phyloP scores from a whole-genome alignment of 1,140 invertebrate species.

The Notospermus geniculatus region DNA sequence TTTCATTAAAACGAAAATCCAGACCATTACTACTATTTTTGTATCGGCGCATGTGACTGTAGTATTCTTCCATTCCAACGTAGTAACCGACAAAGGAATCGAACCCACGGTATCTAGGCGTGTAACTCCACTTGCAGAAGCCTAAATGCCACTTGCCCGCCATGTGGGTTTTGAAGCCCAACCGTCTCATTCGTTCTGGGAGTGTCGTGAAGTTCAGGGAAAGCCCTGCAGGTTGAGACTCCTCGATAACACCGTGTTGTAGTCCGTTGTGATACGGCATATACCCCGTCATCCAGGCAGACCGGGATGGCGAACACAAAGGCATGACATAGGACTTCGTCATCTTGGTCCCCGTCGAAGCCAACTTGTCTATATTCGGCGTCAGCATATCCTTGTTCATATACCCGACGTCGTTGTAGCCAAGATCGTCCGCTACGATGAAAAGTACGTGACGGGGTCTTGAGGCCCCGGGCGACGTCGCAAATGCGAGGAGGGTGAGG shows the following conservation, averaged over 20 bases:
- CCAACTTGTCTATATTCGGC: slow-evolving; percentile 10
- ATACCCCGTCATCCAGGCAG: slow-evolving; percentile 5
- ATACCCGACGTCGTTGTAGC: slow-evolving; percentile 7
- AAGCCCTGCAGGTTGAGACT: slow-evolving; percentile 37
- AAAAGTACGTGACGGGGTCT: slow-evolving; percentile 32
- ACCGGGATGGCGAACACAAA: slow-evolving; percentile 12
- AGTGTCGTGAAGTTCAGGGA: slow-evolving; percentile 44
- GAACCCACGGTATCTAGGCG: slow-evolving; percentile 46
- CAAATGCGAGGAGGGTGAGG: no score
- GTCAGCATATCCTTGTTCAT: not conserved
- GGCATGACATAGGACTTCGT: slow-evolving; percentile 9
- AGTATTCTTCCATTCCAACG: slow-evolving; percentile 32
- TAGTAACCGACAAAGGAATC: slow-evolving; percentile 41
- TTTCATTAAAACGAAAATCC: slow-evolving; percentile 31
- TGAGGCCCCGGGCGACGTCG: not conserved
- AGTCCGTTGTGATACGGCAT: slow-evolving; percentile 37
- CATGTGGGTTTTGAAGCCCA: slow-evolving; percentile 44
- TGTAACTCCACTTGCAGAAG: slow-evolving; percentile 43
- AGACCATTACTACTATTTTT: slow-evolving; percentile 7
- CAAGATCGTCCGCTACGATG: slow-evolving; percentile 12
- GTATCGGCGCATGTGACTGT: slow-evolving; percentile 11
- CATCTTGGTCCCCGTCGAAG: slow-evolving; percentile 4
- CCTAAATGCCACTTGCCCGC: slow-evolving; percentile 54
- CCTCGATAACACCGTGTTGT: slow-evolving; percentile 41
- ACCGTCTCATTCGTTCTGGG: slow-evolving; percentile 39